Evolutionary conservation across 1,140 invertebrate species (phyloP).

Genomic region (Lasioglossum albipes): DNA sequence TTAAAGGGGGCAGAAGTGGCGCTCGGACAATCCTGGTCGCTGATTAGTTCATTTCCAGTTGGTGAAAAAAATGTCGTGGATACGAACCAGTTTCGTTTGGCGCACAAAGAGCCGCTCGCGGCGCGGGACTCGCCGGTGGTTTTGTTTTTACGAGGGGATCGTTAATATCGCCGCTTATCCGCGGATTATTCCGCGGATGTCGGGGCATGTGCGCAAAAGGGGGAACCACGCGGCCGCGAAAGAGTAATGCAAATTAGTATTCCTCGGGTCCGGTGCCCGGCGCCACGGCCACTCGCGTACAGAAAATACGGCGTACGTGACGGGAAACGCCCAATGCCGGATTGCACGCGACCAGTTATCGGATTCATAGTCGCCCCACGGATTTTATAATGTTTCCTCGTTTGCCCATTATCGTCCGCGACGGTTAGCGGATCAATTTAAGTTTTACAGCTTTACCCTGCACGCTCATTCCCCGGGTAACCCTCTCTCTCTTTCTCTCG

Average conservation of each 20-base stretch:
- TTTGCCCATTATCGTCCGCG: conserved; percentile 30
- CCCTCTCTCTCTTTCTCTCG: too few relatives aligned
- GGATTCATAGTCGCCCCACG: conserved; percentile 11
- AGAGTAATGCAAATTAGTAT: conserved; percentile 61
- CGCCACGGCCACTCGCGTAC: neutral
- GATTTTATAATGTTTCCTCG: conserved; percentile 43
- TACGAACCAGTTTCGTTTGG: conserved; percentile 40
- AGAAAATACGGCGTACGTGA: conserved; percentile 30
- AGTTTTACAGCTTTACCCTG: conserved; percentile 16
- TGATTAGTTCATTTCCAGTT: conserved; percentile 55
- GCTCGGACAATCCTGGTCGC: conserved; percentile 37
- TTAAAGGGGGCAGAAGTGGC: too few relatives aligned
- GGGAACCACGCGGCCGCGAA: conserved; percentile 31
- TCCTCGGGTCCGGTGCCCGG: neutral
- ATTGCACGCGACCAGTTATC: conserved; percentile 45
- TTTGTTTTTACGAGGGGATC: conserved; percentile 53
- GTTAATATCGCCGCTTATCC: conserved; percentile 65
- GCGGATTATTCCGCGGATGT: conserved; percentile 43
- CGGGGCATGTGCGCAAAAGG: conserved; percentile 6
- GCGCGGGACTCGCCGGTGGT: neutral
- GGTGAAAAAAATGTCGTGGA: conserved; percentile 55
- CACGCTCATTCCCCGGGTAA: neutral
- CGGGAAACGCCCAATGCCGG: conserved; percentile 36
- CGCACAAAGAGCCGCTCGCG: conserved; percentile 10
- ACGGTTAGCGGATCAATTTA: conserved; percentile 43